Conservation (phyloP, 2,797 vertebrate species). For the Cercopithecus mitis region DNA sequence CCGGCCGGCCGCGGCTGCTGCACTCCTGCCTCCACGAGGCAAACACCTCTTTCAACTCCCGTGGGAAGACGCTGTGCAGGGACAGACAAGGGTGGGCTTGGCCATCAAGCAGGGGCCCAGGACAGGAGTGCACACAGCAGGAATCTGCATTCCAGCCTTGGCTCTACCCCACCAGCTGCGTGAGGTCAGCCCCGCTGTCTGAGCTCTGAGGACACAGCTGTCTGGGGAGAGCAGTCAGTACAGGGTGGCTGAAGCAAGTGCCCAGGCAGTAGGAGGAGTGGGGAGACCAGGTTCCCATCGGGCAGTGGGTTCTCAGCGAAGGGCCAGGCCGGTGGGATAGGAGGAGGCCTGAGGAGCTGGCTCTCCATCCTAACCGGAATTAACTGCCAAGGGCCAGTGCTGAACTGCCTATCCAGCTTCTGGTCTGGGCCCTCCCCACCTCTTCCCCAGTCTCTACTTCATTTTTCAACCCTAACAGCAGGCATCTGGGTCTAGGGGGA, state of each 20-base stretch:
- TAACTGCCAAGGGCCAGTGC: accelerated
- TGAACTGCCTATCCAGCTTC: not conserved
- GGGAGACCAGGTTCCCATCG: not conserved
- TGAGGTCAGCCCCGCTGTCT: not conserved
- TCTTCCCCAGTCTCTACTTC: not conserved
- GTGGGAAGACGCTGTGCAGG: constrained; percentile 92
- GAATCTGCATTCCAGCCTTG: not conserved
- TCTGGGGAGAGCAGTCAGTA: not conserved
- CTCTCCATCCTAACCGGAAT: no score
- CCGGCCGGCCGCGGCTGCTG: constrained; percentile 94
- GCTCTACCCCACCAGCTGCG: not conserved
- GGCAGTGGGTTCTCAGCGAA: accelerated
- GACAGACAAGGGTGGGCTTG: not conserved
- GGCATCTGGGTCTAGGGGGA: not conserved
- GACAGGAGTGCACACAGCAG: not conserved
- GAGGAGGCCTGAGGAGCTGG: not conserved
- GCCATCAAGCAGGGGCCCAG: not conserved
- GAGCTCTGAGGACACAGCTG: not conserved
- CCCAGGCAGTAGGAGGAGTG: not conserved
- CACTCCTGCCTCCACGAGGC: constrained; percentile 98
- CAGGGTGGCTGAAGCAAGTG: not conserved
- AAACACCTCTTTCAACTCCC: constrained; percentile 98
- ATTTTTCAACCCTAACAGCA: not conserved
- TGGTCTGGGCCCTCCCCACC: not conserved
- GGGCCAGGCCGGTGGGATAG: not conserved